These are phyloP conservation scores for Neomonachus schauinslandi DNA, from an alignment of 2,113 vertebrate genomes.

Conservation along the genomic window DNA sequence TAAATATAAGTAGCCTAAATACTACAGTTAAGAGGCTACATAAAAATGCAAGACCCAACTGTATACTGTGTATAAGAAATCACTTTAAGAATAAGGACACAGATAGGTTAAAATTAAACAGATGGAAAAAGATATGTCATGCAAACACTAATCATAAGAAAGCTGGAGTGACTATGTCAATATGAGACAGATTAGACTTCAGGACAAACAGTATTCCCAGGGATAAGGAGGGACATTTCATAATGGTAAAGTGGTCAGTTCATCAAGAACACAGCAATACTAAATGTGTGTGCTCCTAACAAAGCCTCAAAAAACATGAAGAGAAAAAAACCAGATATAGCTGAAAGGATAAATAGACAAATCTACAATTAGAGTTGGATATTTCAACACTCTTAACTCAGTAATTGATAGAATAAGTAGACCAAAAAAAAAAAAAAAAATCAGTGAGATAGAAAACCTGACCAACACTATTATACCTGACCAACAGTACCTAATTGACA, in stretches of 20 bases:
- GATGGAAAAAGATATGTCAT: conserved; percentile 1
- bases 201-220: background rate
- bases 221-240: background rate
- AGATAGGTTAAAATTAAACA: conserved; percentile 38
- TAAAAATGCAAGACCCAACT: conserved; percentile 35
- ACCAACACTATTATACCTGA: background rate
- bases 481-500: background rate
- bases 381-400: conserved; percentile 43
- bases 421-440: background rate
- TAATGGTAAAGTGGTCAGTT: conserved; percentile 42
- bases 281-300: background rate
- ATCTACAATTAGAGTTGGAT: conserved; percentile 26
- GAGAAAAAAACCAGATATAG: background rate
- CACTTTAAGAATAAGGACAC: background rate
- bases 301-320: conserved; percentile 15
- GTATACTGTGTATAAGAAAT: background rate
- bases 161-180: conserved; percentile 1
- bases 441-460: conserved; percentile 29
- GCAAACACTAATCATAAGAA: conserved; percentile 17
- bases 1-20: conserved; percentile 38
- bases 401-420: conserved; percentile 2
- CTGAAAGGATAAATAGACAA: conserved; percentile 34
- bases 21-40: conserved; percentile 27
- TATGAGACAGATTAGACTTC: conserved; percentile 31
- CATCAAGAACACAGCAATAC: conserved; percentile 23